A percentile compares a stretch with the other conserved stretches of the same genome.
Evolutionary conservation across 2,113 vertebrate species (phyloP).

Genomic region (Melanocharis versteri): DNA sequence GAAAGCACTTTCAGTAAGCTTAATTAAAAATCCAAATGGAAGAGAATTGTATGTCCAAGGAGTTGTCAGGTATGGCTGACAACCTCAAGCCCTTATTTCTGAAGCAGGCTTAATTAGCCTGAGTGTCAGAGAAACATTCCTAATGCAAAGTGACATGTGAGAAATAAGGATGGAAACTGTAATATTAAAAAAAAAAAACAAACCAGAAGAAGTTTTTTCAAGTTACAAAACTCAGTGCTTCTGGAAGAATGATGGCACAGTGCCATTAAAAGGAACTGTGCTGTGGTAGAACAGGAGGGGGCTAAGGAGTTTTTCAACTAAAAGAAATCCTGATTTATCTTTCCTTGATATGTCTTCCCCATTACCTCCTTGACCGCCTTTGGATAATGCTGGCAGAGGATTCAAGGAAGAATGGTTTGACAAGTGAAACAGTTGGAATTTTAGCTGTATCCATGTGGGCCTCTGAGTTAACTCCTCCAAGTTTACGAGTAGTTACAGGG

Average conservation of each 20-base stretch:
- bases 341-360: neutral
- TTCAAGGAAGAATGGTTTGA: neutral
- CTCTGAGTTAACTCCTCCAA: neutral
- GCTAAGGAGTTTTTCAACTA: neutral
- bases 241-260: neutral
- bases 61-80: neutral
- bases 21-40: neutral
- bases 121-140: neutral
- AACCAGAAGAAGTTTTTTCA: neutral
- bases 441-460: neutral
- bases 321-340: neutral
- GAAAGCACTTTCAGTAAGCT: neutral
- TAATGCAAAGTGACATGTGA: neutral
- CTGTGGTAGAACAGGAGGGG: neutral
- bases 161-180: neutral
- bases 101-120: neutral
- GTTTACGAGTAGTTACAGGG: fast-evolving
- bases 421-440: neutral
- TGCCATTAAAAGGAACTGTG: neutral
- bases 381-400: neutral
- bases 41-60: neutral
- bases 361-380: neutral
- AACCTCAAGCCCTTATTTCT: neutral
- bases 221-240: neutral
- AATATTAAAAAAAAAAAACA: neutral